Base-by-base conservation (phyloP, 2,113 vertebrate species). In the Sciurus niger region DNA sequence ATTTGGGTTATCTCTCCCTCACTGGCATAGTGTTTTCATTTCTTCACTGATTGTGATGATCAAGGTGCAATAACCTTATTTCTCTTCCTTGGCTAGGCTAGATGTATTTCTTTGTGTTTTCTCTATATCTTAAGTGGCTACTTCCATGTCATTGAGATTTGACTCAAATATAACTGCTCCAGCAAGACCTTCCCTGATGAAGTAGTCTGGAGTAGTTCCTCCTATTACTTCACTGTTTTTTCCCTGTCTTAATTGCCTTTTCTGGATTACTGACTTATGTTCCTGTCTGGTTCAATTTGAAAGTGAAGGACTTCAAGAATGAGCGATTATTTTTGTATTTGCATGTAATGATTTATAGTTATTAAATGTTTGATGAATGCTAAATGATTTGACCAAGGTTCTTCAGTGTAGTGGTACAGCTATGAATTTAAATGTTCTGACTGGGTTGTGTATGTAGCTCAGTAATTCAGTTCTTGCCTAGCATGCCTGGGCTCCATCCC, bases 301-400 rank as follows among this genome's bases (percentile, higher is more conserved):
- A 96, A 88, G 32, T 68, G 17, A 96, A 95, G 68, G 18, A 72
- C 46, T 88, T 94, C 2, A 88, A 89, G 73, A 95, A 91, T 67
- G 70, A 86, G 4, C 63, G 48, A 24, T 63, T 18, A 34, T 72
- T 16, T 86, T 90, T 72, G 8, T 95, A 74, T 83, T 92, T 24
- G 8, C 30, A 63, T 30, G 12, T 58, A 77, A 40, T 95, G 80
- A 63, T 48, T 77, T 22, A 76, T 60, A n/a, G 48, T 79, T 40
- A 85, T 74, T 95, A 84, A 89, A 43, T 93, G n/a, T 84, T 92
- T 79, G 34, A 37, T 46, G 28, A 78, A 63, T 73, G 34, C 16
- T 78, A 34, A 93, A 60, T 93, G 17, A 63, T 96, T 83, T 92
- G 70, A 84, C 34, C 8, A 40, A 30, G 22, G 60, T 65, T 53